phyloP scores from a whole-genome alignment of 2,797 vertebrate genomes.

The Stomatorhinus walkeri region DNA sequence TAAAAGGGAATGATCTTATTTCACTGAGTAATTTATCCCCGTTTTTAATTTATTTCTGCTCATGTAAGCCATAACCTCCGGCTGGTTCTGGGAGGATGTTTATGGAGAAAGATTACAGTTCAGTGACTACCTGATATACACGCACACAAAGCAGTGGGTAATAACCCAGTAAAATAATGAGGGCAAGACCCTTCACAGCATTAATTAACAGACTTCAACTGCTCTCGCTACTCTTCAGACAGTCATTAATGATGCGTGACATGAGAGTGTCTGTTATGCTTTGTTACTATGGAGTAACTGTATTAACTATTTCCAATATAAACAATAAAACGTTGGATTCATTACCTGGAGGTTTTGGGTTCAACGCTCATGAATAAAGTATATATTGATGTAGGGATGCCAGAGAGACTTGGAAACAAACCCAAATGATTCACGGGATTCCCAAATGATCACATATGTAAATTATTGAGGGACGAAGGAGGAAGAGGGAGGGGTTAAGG shows the following conservation, averaged over 20 bases:
- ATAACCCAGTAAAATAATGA: background rate
- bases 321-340: background rate
- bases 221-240: background rate
- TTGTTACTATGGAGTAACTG: background rate
- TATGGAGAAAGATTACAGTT: background rate
- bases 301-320: background rate
- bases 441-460: background rate
- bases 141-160: background rate
- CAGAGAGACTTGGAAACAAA: background rate
- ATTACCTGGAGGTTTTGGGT: background rate
- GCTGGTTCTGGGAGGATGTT: background rate
- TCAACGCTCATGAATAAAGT: background rate
- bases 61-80: background rate
- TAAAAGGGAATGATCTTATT: background rate
- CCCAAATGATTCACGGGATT: background rate
- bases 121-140: background rate
- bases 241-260: background rate
- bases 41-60: background rate
- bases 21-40: background rate
- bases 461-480: background rate
- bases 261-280: constrained; percentile 1
- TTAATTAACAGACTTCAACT: background rate
- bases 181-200: background rate
- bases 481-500: background rate
- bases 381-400: background rate